Percentiles rank a stretch among this genome's conserved stretches.
phyloP scores from a whole-genome alignment of 2,113 vertebrate genomes.

The Diglossa brunneiventris region DNA sequence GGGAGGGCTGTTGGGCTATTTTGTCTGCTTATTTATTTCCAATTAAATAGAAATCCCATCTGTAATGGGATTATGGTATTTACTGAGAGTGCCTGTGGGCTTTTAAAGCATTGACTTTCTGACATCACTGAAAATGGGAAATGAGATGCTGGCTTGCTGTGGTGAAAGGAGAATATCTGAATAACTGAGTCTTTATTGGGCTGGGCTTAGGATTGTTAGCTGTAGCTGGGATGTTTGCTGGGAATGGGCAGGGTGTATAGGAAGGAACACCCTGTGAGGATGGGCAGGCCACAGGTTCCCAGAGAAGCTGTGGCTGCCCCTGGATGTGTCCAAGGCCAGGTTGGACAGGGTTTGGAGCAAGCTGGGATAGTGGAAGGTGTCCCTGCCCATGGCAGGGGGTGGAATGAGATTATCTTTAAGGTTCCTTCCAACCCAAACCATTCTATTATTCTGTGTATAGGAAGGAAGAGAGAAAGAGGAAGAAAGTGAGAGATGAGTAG shows the following conservation, averaged over 20 bases:
- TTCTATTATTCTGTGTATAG: neutral
- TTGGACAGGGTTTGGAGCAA: rapidly evolving
- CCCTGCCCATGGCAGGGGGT: neutral
- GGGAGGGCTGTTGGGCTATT: neutral
- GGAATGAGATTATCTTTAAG: neutral
- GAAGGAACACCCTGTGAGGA: neutral
- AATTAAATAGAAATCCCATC: conserved; percentile 10
- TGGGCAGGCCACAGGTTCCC: neutral
- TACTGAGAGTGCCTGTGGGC: neutral
- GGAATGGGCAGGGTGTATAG: neutral
- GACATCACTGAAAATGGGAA: neutral
- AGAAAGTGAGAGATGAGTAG: neutral
- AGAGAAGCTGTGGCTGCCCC: neutral
- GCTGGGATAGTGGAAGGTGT: neutral
- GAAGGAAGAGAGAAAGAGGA: neutral
- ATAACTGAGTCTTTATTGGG: neutral
- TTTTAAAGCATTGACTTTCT: conserved; percentile 23
- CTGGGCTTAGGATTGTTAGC: neutral
- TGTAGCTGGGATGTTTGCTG: neutral
- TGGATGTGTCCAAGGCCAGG: neutral
- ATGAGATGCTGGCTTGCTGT: neutral
- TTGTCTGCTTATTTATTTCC: neutral
- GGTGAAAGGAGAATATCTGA: neutral
- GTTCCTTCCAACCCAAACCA: neutral
- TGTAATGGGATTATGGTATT: neutral